phyloP scores from a whole-genome alignment of 2,888 invertebrate species.

The Drosophila nr. perissopoda region DNA sequence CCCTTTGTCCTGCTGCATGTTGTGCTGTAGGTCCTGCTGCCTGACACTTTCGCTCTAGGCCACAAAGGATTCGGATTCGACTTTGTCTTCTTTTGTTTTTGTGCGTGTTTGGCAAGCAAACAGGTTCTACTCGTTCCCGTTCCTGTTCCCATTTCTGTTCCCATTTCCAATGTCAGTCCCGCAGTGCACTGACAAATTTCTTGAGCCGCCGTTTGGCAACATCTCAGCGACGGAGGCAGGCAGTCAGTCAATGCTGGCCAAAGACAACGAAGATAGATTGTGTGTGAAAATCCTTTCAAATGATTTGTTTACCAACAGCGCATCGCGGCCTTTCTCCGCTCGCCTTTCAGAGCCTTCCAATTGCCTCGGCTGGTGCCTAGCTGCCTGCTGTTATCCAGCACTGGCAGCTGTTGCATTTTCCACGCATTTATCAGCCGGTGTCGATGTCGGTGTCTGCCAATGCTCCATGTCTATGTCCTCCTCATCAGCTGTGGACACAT shows the following conservation, averaged over 20 bases:
- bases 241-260: conserved; percentile 47
- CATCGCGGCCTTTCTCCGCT: conserved; percentile 51
- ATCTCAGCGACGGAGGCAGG: conserved; percentile 28
- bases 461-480: conserved; percentile 68
- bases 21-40: conserved; percentile 26
- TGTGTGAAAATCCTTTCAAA: conserved; percentile 81
- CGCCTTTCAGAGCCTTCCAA: conserved; percentile 26
- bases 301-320: conserved; percentile 79
- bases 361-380: conserved; percentile 10
- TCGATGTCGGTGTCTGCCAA: conserved; percentile 56
- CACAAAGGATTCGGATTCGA: conserved; percentile 64
- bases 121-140: conserved; percentile 37
- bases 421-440: conserved; percentile 80
- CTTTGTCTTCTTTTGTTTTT: conserved; percentile 23
- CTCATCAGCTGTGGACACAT: conserved; percentile 74
- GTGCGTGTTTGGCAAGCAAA: conserved; percentile 37
- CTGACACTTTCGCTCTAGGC: conserved; percentile 62
- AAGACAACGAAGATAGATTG: conserved; percentile 75
- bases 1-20: conserved; percentile 40
- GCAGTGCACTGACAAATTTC: conserved; percentile 60
- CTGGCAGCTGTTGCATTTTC: conserved; percentile 81
- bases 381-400: conserved; percentile 69
- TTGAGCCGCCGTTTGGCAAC: conserved; percentile 52
- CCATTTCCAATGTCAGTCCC: conserved; percentile 31
- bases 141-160: background rate